A percentile compares a stretch with the other conserved stretches of the same genome.
Conservation (phyloP, 2,113 vertebrate species). For the Lagenorhynchus albirostris region DNA sequence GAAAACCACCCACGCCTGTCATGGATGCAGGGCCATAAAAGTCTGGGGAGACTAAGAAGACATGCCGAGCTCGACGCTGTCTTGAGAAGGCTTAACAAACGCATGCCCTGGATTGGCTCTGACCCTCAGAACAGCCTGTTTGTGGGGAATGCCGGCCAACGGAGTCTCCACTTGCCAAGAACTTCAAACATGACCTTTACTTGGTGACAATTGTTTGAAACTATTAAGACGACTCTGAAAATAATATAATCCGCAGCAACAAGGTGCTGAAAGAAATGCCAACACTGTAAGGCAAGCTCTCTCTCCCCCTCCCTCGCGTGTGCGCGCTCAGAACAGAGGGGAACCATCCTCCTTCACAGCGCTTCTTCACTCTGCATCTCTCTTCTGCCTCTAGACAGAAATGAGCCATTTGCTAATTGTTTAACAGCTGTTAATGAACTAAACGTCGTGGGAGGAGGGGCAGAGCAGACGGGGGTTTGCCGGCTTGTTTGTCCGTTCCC, state of each 20-base stretch:
- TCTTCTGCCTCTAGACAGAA: constrained; percentile 48
- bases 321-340: background rate
- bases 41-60: background rate
- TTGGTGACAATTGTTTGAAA: constrained; percentile 70
- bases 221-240: constrained; percentile 68
- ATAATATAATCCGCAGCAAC: constrained; percentile 60
- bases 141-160: constrained; percentile 27
- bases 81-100: background rate
- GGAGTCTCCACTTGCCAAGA: constrained; percentile 58
- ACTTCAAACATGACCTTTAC: constrained; percentile 61
- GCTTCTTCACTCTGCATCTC: constrained; percentile 33
- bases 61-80: background rate
- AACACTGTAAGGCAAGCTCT: constrained; percentile 27
- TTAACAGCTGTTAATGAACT: constrained; percentile 56
- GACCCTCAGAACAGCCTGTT: constrained; percentile 12
- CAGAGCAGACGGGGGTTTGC: background rate
- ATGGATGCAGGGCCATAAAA: background rate
- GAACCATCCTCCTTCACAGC: background rate
- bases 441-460: background rate
- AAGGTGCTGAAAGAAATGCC: constrained; percentile 66
- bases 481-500: background rate
- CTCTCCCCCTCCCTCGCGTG: background rate
- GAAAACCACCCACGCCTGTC: background rate
- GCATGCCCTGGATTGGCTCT: background rate
- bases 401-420: constrained; percentile 72